Evolutionary conservation across 1,140 invertebrate genomes (phyloP).

Genomic region (Cydia strobilella): DNA sequence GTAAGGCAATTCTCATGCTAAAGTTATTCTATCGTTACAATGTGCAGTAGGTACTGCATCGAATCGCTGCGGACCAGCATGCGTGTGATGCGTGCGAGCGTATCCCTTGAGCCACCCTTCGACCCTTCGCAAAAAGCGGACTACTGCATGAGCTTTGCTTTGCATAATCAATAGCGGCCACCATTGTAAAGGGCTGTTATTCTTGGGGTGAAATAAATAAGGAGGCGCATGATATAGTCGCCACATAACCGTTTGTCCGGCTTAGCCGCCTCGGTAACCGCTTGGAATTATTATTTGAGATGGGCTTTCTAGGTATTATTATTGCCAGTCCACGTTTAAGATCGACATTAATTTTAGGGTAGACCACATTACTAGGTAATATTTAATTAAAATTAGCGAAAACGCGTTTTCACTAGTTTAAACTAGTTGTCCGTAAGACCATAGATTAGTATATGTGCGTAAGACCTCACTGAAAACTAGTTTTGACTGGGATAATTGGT

Average conservation of each 20-base stretch:
- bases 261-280: slow-evolving; percentile 3
- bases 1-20: neutral
- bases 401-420: no score
- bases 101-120: slow-evolving; percentile 50
- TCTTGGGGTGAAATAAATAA: slow-evolving; percentile 57
- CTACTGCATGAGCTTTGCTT: slow-evolving; percentile 65
- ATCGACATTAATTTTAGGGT: neutral
- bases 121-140: slow-evolving; percentile 64
- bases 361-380: neutral
- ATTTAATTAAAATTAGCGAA: no score
- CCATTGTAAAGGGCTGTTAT: slow-evolving; percentile 46
- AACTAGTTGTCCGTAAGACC: no score
- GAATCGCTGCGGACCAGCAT: neutral
- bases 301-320: slow-evolving; percentile 2
- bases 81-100: slow-evolving; percentile 34
- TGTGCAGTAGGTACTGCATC: neutral
- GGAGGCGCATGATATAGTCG: slow-evolving; percentile 6
- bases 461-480: no score
- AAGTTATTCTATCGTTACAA: neutral
- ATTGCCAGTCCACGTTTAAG: neutral
- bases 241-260: slow-evolving; percentile 10
- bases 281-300: slow-evolving; percentile 2
- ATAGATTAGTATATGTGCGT: no score
- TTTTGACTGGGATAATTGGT: no score
- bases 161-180: slow-evolving; percentile 68